These are phyloP conservation scores for Chrysomela aeneicollis DNA, from an alignment of 2,888 invertebrate genomes.

Conservation along the genomic window DNA sequence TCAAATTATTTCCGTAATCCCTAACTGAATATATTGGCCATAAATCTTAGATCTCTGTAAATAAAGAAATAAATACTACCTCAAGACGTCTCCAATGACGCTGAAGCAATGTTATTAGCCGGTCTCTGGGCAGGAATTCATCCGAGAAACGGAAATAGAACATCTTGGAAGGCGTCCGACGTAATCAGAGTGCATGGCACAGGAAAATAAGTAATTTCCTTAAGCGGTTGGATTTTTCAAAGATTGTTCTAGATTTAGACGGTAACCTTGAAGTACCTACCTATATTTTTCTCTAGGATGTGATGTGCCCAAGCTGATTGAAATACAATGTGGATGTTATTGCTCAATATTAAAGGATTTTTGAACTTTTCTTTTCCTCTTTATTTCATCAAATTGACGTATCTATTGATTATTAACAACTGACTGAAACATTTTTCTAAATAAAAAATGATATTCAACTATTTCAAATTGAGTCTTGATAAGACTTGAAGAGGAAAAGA, in stretches of 20 bases:
- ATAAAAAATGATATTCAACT: too few species aligned
- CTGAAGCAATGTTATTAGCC: neutral
- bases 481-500: too few species aligned
- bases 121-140: constrained; percentile 47
- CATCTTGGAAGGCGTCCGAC: constrained; percentile 57
- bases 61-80: neutral
- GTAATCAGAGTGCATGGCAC: constrained; percentile 48
- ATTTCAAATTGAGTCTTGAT: too few species aligned
- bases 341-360: too few species aligned
- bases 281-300: neutral
- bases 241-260: constrained; percentile 11
- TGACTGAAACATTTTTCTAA: too few species aligned
- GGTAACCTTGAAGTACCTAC: neutral
- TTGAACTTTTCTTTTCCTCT: too few species aligned
- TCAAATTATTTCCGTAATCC: too few species aligned
- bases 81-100: neutral
- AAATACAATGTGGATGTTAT: too few species aligned
- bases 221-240: constrained; percentile 34
- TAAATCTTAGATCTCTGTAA: neutral
- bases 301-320: too few species aligned
- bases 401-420: too few species aligned
- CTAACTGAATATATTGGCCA: too few species aligned
- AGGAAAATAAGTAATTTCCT: constrained; percentile 49
- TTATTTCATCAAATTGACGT: too few species aligned
- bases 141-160: constrained; percentile 57